Evolutionary conservation across 2,797 vertebrate genomes (phyloP), one percentile per base, ranked within the genome.

Genomic region (Zalophus californianus): DNA sequence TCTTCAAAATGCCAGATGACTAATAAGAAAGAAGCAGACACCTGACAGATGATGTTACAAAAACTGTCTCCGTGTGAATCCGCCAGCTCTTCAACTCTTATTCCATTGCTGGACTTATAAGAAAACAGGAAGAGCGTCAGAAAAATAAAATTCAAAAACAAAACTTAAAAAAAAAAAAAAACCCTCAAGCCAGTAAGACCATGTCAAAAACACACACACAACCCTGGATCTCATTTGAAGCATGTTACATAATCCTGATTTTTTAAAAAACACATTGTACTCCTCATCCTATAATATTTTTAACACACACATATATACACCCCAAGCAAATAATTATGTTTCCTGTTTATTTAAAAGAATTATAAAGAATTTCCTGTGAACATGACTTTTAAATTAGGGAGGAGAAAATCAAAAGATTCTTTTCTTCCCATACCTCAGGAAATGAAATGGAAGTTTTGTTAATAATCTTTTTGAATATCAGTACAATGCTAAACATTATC

Each of bases 261-360:
- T 68, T 35, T 35, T 91, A 73, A 85, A 7, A 89, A 5, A 90
- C 72, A 96, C 58, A 25, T 29, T 48, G 58, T 97, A 44, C 77
- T 97, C 94, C 79, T 97, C 89, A 96, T 95, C 3, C 80, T 77
- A 78, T 60, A 70, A 58, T 95, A 91, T 90, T 97, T 95, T 97
- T 92, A 96, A 27, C 68, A 94, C 25, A 77, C 9, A 89, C 25
- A 35, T 72, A 94, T 83, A 97, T 62, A 93, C 44, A 98, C 86
- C 89, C 64, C 90, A 97, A 97, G 97, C 93, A 98, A 98, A 98
- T 97, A 98, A 98, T 96, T 98, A 96, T 83, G 98, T 97, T 98
- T 98, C 97, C 97, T 98, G 97, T 98, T 98, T 98, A 98, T 2
- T 62, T 98, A 97, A 98, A 98, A 98, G 95, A 97, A 98, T 98